Base-by-base conservation (phyloP, 2,888 invertebrate genomes). In the Campoplex nolae region DNA sequence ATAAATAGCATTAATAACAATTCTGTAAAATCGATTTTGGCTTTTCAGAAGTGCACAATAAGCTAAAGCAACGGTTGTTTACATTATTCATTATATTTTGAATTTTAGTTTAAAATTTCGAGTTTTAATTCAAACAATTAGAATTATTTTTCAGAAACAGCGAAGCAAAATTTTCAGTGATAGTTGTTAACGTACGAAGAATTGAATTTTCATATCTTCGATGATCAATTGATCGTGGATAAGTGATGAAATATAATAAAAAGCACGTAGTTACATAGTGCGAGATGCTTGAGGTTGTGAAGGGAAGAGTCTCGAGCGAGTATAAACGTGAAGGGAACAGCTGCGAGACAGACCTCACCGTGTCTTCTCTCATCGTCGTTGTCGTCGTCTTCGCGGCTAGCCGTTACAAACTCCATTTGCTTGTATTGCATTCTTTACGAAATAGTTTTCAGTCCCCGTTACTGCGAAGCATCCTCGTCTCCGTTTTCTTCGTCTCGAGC, bases 391-490 rank as follows among this genome's bases (percentile, higher is more conserved):
- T 73, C 77, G 88, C 88, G 85, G 84, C 89, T 88, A 87, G 90
- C 83, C 85, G 83, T 85, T 77, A 77, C 89, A 84, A 68, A 83
- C 90, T 92, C 90, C 89, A 92, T 92, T 94, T 93, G 92, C 92
- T 94, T 92, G 86, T 92, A 90, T 93, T 90, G 91, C 93, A 94
- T 94, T 94, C 94, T 91, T 92, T 86, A 90, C 88, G 89, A 89
- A 92, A 92, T 92, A 92, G 92, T 92, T 92, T 89, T 90, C 90
- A 90, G 90, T 90, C 92, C 89, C 89, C 88, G 90, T 88, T 89
- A 89, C 90, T 89, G 35, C 42, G 32, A 78, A 78, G 82, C 78
- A 70, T 82, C 84, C 62, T 82, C 75, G 77, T 74, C 81, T 38
- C 28, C 68, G 67, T 70, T 45, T 45, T 74, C 78, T 16, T 51